Evolutionary conservation across 2,888 invertebrate species (phyloP), one percentile per base, ranked within the genome.

Genomic region (Thecocarcelia acutangulata): DNA sequence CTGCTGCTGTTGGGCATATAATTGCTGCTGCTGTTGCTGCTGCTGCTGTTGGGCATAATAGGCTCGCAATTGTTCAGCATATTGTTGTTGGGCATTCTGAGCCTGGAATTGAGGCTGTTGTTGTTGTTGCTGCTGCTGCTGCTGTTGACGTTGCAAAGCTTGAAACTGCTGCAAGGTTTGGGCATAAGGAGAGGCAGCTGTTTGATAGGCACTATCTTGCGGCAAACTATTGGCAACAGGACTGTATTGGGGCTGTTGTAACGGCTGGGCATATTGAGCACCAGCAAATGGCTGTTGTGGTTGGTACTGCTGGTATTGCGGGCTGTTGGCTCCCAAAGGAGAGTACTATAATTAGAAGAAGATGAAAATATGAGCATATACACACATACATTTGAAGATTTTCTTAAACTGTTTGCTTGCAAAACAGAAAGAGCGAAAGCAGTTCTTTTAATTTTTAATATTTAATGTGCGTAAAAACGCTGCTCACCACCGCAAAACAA

Each of bases 51-150:
- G 88, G 77, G 86, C 86, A 24, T 85, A 37, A 69, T 87, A 87
- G 46, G 86, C 85, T 66, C 87, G 90, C 87, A 86, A 84, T 46
- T 87, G 88, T 28, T 88, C 87, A 9, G 86, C 24, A 87, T 86
- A 80, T 44, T 21, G 72, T 48, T 52, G 74, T 46, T 52, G 79
- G 87, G 83, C 44, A 44, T 15, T 11, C 13, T 76, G 46, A 86
- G 88, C 11, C 70, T 87, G 87, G 17, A 85, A 85, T 63, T 84
- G 85, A 33, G 85, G 84, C 69, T 84, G 78, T 54, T 86, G 28
- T 28, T 28, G 28, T 59, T 84, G 85, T 37, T 85, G 85, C 72
- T 84, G 77, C 50, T 86, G 87, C 73, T 87, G 90, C 24, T 83
- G 82, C 15, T 84, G 64, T 48, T 83, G 82, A 19, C 76, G 82